phyloP scores from a whole-genome alignment of 2,113 vertebrate genomes.

The Hydrochoerus hydrochaeris region DNA sequence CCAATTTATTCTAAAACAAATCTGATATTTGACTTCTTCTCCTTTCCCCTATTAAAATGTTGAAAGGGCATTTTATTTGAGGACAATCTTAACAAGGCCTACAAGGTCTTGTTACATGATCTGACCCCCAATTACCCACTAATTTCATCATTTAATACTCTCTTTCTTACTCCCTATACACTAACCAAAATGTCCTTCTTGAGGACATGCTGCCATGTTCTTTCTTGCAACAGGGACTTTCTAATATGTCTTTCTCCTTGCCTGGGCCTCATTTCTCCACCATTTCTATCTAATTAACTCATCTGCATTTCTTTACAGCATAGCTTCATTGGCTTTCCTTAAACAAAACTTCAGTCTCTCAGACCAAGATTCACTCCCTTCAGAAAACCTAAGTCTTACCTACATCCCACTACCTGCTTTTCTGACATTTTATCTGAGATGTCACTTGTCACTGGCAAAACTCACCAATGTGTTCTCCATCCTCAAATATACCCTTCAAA shows the following conservation, averaged over 20 bases:
- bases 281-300: background rate
- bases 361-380: background rate
- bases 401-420: background rate
- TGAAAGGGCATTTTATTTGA: background rate
- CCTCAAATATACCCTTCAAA: background rate
- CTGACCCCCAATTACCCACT: background rate
- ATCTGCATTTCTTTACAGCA: conserved; percentile 17
- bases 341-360: background rate
- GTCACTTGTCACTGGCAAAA: background rate
- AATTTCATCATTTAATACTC: background rate
- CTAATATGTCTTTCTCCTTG: background rate
- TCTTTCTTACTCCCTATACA: background rate
- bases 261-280: background rate
- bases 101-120: background rate
- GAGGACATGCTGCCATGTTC: background rate
- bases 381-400: background rate
- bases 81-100: background rate
- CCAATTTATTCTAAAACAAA: conserved; percentile 43
- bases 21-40: background rate
- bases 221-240: background rate
- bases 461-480: background rate
- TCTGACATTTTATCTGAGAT: background rate
- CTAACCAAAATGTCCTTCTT: background rate
- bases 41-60: background rate
- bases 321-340: background rate